phyloP scores from a whole-genome alignment of 2,888 invertebrate species.

The Nemotelus nigrinus region DNA sequence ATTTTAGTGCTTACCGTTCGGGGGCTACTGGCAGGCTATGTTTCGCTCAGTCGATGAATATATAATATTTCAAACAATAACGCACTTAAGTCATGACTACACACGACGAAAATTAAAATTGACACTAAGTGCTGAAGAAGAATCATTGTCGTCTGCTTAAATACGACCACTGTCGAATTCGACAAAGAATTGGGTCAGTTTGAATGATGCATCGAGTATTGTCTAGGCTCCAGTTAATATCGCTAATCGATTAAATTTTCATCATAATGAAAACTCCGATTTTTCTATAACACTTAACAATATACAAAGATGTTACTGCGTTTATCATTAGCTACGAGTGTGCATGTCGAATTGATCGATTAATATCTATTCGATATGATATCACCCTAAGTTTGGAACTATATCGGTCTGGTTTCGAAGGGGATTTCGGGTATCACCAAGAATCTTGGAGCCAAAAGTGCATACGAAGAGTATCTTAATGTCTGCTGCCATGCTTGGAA shows the following conservation, averaged over 20 bases:
- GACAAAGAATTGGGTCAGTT: conserved; percentile 31
- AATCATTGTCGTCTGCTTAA: conserved; percentile 25
- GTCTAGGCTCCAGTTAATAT: conserved; percentile 16
- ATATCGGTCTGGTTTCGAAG: conserved; percentile 34
- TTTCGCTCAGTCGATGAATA: background rate
- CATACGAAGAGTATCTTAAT: conserved; percentile 20
- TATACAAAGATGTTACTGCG: conserved; percentile 24
- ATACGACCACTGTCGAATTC: conserved; percentile 20
- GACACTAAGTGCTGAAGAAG: conserved; percentile 27
- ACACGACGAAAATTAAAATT: conserved; percentile 18
- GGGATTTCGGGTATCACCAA: conserved; percentile 11
- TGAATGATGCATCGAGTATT: conserved; percentile 36
- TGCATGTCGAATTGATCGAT: conserved; percentile 39
- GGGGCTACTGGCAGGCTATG: too few species aligned
- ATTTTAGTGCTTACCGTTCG: background rate
- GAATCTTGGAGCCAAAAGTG: conserved; percentile 34
- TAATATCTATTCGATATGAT: conserved; percentile 21
- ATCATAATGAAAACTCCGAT: conserved; percentile 30
- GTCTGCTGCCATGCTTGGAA: conserved; percentile 22
- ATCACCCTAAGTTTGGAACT: conserved; percentile 4
- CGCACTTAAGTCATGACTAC: background rate
- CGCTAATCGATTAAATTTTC: conserved; percentile 41
- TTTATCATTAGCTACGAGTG: conserved; percentile 5
- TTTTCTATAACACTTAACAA: conserved; percentile 26
- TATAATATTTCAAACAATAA: conserved; percentile 11